These are phyloP conservation scores for Oxyscelio sp. DNA, from an alignment of 2,888 invertebrate genomes.

Conservation along the genomic window DNA sequence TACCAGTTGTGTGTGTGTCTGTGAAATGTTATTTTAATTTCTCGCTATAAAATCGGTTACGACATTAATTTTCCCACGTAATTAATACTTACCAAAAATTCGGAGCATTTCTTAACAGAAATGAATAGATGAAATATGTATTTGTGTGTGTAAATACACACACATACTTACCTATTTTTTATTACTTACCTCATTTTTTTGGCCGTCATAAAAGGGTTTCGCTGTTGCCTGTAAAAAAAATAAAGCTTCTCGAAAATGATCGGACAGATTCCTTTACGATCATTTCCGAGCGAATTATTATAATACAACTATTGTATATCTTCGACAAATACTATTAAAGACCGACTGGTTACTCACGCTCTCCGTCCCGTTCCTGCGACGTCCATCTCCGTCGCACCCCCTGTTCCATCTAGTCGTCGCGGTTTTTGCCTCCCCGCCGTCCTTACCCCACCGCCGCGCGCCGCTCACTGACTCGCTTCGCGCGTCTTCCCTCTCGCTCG, in stretches of 20 bases:
- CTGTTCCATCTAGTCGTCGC: constrained; percentile 51
- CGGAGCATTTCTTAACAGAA: too few species aligned
- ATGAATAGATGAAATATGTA: too few species aligned
- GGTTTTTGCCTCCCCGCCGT: constrained; percentile 58
- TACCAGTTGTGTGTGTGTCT: too few species aligned
- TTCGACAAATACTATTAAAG: constrained; percentile 86
- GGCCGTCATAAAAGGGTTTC: too few species aligned
- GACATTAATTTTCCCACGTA: too few species aligned
- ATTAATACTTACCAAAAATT: too few species aligned
- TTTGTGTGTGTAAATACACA: too few species aligned
- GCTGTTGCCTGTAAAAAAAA: too few species aligned
- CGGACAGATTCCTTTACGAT: constrained; percentile 70
- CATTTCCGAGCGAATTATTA: constrained; percentile 74
- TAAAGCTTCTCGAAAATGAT: not conserved
- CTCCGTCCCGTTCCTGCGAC: constrained; percentile 33
- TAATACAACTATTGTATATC: constrained; percentile 81
- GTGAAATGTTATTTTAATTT: too few species aligned
- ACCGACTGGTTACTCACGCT: constrained; percentile 76
- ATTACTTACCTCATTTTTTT: too few species aligned
- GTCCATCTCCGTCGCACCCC: constrained; percentile 47
- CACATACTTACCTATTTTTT: not conserved
- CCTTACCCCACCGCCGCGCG: constrained; percentile 47
- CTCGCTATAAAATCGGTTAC: too few species aligned
- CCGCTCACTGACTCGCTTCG: constrained; percentile 49
- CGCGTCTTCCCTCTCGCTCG: constrained; percentile 41